These are phyloP conservation scores for Acanthosepion lycidas DNA, from an alignment of 2,888 invertebrate genomes.

Conservation along the genomic window DNA sequence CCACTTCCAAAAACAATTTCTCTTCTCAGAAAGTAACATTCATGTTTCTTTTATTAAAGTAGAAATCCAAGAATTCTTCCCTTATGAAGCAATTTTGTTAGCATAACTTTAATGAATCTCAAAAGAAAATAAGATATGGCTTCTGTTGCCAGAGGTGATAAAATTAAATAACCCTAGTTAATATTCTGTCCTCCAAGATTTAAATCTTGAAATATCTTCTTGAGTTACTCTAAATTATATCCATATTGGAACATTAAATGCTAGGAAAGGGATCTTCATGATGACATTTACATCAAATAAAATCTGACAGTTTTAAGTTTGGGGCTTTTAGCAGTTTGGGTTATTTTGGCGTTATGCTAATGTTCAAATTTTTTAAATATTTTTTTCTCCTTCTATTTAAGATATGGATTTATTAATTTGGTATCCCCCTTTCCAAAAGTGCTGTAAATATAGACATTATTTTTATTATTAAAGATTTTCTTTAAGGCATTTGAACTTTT, in stretches of 20 bases:
- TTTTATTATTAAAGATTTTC: neutral
- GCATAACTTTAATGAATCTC: neutral
- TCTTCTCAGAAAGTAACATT: too few relatives aligned
- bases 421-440: neutral
- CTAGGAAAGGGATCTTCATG: neutral
- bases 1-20: too few relatives aligned
- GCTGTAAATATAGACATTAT: neutral
- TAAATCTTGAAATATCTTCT: neutral
- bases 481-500: neutral
- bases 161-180: neutral
- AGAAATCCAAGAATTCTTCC: neutral
- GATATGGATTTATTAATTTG: neutral
- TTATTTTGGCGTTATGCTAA: neutral
- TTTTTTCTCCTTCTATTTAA: neutral
- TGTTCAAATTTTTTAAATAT: neutral
- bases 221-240: neutral
- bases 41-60: neutral
- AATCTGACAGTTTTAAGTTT: neutral
- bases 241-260: neutral
- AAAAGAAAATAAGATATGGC: neutral
- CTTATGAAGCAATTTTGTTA: neutral
- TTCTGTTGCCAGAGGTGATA: neutral
- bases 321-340: neutral
- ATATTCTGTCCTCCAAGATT: neutral
- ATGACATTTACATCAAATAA: neutral